Conservation (phyloP, 2,888 invertebrate genomes). For the Girardia tigrina region DNA sequence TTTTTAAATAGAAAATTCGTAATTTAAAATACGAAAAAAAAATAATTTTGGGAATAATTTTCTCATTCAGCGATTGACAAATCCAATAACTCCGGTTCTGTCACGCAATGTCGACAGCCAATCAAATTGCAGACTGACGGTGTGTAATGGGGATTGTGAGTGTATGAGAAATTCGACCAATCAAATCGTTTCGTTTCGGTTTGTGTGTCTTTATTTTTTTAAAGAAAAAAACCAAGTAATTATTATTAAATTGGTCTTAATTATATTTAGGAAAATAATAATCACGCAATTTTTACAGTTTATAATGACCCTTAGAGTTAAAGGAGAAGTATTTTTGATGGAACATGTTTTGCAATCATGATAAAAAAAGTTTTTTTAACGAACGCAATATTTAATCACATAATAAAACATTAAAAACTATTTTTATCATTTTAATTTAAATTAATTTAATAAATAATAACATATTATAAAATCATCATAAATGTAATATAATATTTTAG, state of each 20-base stretch:
- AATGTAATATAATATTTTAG: no score
- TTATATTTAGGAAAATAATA: background rate
- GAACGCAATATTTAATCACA: no score
- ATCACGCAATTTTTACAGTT: background rate
- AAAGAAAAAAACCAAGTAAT: no score
- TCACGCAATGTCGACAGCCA: background rate
- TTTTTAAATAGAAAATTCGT: background rate
- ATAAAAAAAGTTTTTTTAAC: no score
- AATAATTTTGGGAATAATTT: background rate
- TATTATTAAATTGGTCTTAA: background rate
- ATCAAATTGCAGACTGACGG: background rate
- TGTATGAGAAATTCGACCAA: background rate
- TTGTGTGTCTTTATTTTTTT: no score
- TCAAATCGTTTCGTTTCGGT: no score
- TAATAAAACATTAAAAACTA: no score
- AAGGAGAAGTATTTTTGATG: no score
- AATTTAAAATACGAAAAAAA: background rate
- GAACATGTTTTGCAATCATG: no score
- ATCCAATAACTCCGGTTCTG: constrained; percentile 23
- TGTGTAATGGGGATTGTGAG: background rate
- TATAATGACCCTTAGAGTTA: background rate
- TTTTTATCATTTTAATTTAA: no score
- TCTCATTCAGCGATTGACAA: constrained; percentile 7
- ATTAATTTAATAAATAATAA: no score
- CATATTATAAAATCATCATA: no score